phyloP scores from a whole-genome alignment of 2,888 invertebrate species.

The Sesamia inferens region DNA sequence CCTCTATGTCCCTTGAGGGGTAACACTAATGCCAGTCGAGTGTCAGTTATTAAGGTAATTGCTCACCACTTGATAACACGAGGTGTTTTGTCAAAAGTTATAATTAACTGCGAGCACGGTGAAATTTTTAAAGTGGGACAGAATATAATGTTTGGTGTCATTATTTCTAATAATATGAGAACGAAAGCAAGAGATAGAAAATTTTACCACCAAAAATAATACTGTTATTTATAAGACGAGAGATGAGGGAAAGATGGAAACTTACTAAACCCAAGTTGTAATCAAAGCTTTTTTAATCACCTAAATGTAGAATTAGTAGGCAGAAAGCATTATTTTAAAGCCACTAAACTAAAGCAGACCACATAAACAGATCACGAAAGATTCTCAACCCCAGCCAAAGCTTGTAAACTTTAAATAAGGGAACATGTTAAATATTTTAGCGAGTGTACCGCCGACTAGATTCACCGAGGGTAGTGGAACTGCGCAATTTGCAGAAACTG shows the following conservation, averaged over 20 bases:
- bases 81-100: slow-evolving; percentile 18
- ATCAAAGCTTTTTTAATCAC: neutral
- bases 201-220: neutral
- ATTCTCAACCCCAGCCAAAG: slow-evolving; percentile 30
- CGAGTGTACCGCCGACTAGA: slow-evolving; percentile 43
- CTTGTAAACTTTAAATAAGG: slow-evolving; percentile 63
- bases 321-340: neutral
- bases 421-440: slow-evolving; percentile 68
- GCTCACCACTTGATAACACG: slow-evolving; percentile 41
- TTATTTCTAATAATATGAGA: neutral
- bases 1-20: slow-evolving; percentile 22
- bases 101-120: slow-evolving; percentile 30
- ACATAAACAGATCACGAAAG: slow-evolving; percentile 20
- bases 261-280: neutral
- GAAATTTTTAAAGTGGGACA: slow-evolving; percentile 17
- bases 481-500: slow-evolving; percentile 68
- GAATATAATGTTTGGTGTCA: slow-evolving; percentile 23
- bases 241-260: slow-evolving; percentile 3
- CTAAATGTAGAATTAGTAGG: neutral
- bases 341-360: slow-evolving; percentile 23
- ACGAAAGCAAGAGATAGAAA: neutral
- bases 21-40: slow-evolving; percentile 37
- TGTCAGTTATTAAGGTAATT: slow-evolving; percentile 48
- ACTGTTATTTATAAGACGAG: neutral
- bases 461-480: slow-evolving; percentile 55